A percentile compares a stretch with the other conserved stretches of the same genome.
phyloP scores from a whole-genome alignment of 2,888 invertebrate genomes.

The Diadegma fenestrale region DNA sequence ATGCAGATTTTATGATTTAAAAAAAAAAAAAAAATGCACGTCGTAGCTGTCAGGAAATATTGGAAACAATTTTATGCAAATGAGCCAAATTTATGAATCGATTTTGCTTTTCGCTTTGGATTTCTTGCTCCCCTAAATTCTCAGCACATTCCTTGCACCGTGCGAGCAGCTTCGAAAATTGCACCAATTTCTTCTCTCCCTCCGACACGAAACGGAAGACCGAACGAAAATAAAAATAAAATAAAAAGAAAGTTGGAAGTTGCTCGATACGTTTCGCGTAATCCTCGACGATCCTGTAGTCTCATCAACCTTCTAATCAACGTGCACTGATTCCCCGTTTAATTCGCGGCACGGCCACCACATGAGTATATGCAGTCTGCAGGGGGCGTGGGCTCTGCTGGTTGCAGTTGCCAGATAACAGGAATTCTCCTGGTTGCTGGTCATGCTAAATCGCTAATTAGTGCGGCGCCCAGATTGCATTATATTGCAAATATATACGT shows the following conservation, averaged over 20 bases:
- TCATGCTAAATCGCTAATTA: slow-evolving; percentile 81
- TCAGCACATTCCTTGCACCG: background rate
- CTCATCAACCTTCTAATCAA: slow-evolving; percentile 80
- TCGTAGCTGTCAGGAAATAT: background rate
- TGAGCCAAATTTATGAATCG: background rate
- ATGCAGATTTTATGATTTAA: background rate
- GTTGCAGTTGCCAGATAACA: slow-evolving; percentile 73
- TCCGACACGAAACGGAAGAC: background rate
- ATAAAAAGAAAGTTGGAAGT: slow-evolving; percentile 44
- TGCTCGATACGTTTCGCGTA: slow-evolving; percentile 40
- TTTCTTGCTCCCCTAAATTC: background rate
- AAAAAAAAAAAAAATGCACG: background rate
- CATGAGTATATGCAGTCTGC: slow-evolving; percentile 69
- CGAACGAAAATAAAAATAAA: slow-evolving; percentile 18
- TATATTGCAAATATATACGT: slow-evolving; percentile 28
- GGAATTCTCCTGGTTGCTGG: slow-evolving; percentile 73
- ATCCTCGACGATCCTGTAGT: slow-evolving; percentile 60
- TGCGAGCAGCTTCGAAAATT: background rate
- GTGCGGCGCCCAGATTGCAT: slow-evolving; percentile 69
- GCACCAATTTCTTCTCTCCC: background rate
- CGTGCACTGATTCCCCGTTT: slow-evolving; percentile 79
- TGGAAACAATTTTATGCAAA: background rate
- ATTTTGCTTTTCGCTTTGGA: background rate
- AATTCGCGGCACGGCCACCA: slow-evolving; percentile 74
- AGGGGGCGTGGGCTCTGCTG: slow-evolving; percentile 59